phyloP scores from a whole-genome alignment of 2,888 invertebrate genomes.

The Hemaris fuciformis region DNA sequence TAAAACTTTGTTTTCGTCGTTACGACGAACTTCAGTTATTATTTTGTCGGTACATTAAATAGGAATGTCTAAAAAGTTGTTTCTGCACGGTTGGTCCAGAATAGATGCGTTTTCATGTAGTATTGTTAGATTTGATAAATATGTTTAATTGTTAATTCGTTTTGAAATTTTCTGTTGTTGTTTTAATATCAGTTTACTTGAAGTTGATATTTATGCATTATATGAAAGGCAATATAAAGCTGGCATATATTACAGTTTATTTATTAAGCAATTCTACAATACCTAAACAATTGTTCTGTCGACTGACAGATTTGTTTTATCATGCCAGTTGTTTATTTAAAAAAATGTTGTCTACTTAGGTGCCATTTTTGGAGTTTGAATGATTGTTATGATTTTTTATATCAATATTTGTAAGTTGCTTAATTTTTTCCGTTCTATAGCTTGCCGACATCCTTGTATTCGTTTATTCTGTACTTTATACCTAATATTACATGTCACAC shows the following conservation, averaged over 20 bases:
- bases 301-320: neutral
- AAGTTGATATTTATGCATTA: conserved; percentile 9
- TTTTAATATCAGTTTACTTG: conserved; percentile 47
- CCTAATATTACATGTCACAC: conserved; percentile 36
- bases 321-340: neutral
- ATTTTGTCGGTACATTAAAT: conserved; percentile 26
- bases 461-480: conserved; percentile 32
- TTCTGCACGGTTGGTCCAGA: conserved; percentile 35
- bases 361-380: conserved; percentile 45
- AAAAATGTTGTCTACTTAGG: conserved; percentile 43
- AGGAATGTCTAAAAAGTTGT: conserved; percentile 26
- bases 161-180: conserved; percentile 67
- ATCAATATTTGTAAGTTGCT: conserved; percentile 12
- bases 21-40: conserved; percentile 31
- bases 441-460: conserved; percentile 11
- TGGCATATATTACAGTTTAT: neutral
- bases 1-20: conserved; percentile 29
- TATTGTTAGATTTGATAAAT: conserved; percentile 64
- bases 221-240: neutral
- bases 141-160: conserved; percentile 66
- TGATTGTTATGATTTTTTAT: conserved; percentile 18
- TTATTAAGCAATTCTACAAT: neutral
- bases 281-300: neutral
- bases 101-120: conserved; percentile 52
- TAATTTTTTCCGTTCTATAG: conserved; percentile 20